Base-by-base conservation (phyloP, 2,797 vertebrate genomes). In the Eremophila alpestris region DNA sequence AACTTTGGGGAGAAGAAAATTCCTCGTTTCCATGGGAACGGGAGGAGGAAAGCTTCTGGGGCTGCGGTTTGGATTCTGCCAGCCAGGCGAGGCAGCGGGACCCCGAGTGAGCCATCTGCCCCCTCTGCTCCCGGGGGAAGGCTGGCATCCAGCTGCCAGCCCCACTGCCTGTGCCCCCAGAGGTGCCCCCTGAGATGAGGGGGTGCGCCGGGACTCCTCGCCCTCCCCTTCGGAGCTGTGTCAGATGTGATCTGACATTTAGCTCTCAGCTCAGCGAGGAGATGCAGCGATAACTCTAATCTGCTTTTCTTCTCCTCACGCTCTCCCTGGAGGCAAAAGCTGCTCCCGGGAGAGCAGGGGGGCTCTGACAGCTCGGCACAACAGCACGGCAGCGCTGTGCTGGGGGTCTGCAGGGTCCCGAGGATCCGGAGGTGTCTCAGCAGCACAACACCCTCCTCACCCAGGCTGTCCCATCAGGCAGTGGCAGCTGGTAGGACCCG, bases 21-120 rank as follows among this genome's bases (percentile, higher is more conserved):
- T 17, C 69, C 83, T 76, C 6, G 92, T 97, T 96, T 95, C 96
- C 90, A 95, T 95, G 96, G 96, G 86, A 97, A 97, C 96, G 0
- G 8, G 45, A 70, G 86, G 40, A 95, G 86, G 88, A 95, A 96
- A 96, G 88, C 95, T 96, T 94, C 94, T 40, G 73, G 87, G 87
- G 85, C 84, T 82, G 87, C 1, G 2, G 75, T 32, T 77, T 83
- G 56, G 87, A 77, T 58, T n/a, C 30, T 32, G 78, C 64, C 89
- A 85, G 70, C 20, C 6, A 1, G 52, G 38, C 1, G 7, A 56
- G 78, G 67, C 80, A 65, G 70, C 1, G 3, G 63, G 75, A 89
- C 87, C 89, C 74, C 75, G 14, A 5, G 22, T 10, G 0, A 6
- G 34, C 17, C 23, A 0, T 4, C 3, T 45, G 38, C 29, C 51